Conservation (phyloP, 2,888 invertebrate genomes). For the Dasysyrphus tricinctus region DNA sequence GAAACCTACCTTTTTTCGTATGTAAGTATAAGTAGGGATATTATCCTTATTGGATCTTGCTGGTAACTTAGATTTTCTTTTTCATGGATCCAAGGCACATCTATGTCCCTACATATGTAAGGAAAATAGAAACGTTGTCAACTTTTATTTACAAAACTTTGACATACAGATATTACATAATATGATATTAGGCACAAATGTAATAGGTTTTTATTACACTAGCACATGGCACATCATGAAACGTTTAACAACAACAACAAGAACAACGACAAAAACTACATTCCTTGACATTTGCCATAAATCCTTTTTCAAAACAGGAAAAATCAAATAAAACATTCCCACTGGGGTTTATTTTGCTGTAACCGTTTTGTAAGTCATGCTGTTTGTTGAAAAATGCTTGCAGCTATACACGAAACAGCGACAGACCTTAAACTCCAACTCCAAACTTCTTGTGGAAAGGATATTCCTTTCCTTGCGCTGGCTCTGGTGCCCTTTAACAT, state of each 20-base stretch:
- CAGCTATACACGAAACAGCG: neutral
- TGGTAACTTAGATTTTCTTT: too few relatives aligned
- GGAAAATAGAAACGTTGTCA: too few relatives aligned
- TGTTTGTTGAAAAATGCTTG: neutral
- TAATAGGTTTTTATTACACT: conserved; percentile 27
- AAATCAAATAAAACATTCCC: conserved; percentile 62
- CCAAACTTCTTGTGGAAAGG: neutral
- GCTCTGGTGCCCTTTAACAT: conserved; percentile 55
- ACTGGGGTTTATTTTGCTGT: conserved; percentile 52
- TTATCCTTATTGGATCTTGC: too few relatives aligned
- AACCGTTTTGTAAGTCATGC: conserved; percentile 64
- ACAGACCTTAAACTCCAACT: conserved; percentile 45
- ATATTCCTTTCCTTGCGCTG: conserved; percentile 2
- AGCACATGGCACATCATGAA: conserved; percentile 37
- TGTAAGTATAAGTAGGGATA: too few relatives aligned
- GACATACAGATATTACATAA: too few relatives aligned
- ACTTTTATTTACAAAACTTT: too few relatives aligned
- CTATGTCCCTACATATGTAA: too few relatives aligned
- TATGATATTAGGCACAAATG: conserved; percentile 24
- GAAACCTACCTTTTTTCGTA: too few relatives aligned
- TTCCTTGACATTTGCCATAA: conserved; percentile 61
- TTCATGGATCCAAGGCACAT: too few relatives aligned
- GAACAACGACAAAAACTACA: conserved; percentile 26
- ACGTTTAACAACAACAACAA: conserved; percentile 35
- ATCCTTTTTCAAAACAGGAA: conserved; percentile 62